Evolutionary conservation across 2,888 invertebrate genomes (phyloP).

Genomic region (Noctua pronuba): DNA sequence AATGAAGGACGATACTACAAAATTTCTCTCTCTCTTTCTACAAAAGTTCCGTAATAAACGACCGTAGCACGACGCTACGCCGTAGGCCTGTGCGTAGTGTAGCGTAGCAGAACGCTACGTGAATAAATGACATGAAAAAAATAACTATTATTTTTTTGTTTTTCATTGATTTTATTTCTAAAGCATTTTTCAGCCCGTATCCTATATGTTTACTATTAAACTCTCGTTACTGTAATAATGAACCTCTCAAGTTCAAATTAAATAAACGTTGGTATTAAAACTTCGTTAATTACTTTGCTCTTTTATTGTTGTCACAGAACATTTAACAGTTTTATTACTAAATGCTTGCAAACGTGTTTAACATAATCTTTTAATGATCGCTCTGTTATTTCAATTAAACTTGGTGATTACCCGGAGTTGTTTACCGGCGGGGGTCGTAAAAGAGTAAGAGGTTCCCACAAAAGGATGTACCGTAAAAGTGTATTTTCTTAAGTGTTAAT

Average conservation of each 20-base stretch:
- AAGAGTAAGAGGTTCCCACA: constrained; percentile 12
- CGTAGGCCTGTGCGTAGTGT: constrained; percentile 49
- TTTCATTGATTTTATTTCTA: neutral
- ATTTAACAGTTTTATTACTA: constrained; percentile 46
- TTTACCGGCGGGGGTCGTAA: constrained; percentile 31
- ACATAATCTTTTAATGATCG: constrained; percentile 57
- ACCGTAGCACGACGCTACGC: constrained; percentile 46
- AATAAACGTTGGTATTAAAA: constrained; percentile 23
- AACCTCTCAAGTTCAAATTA: constrained; percentile 26
- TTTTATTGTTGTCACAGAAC: constrained; percentile 41
- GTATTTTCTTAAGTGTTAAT: neutral
- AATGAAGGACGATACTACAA: neutral
- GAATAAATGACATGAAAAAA: neutral
- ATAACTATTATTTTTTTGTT: neutral
- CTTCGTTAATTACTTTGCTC: constrained; percentile 47
- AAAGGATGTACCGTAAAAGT: neutral
- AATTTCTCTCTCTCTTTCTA: no score
- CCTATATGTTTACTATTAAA: constrained; percentile 1
- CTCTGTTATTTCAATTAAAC: constrained; percentile 50
- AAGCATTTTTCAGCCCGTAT: neutral
- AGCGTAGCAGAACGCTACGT: constrained; percentile 18
- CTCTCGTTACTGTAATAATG: constrained; percentile 8
- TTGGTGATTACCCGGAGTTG: constrained; percentile 36
- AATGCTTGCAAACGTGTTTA: constrained; percentile 39
- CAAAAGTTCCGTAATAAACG: neutral